Percentiles rank a stretch among this genome's conserved stretches.
Evolutionary conservation across 2,888 invertebrate genomes (phyloP).

Genomic region (Hermaeophaga mercurialis): DNA sequence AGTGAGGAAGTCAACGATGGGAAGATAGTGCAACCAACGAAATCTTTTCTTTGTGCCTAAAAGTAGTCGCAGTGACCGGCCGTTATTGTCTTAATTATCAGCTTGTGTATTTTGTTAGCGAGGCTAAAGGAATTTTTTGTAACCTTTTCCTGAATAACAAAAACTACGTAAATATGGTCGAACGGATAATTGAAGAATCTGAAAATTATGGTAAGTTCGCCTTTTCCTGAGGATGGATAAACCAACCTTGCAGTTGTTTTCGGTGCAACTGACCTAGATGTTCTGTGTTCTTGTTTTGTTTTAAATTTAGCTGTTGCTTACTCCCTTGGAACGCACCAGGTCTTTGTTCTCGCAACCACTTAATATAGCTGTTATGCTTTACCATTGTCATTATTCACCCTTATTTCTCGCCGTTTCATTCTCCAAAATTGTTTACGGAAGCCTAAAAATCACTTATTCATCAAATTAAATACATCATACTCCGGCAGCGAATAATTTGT

Average conservation of each 20-base stretch:
- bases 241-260: too few species aligned
- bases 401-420: too few species aligned
- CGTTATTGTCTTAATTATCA: slow-evolving; percentile 40
- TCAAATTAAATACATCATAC: too few species aligned
- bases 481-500: background rate
- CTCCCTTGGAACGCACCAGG: background rate
- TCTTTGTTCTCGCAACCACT: background rate
- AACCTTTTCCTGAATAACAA: background rate
- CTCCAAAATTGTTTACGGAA: too few species aligned
- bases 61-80: slow-evolving; percentile 46
- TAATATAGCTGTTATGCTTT: too few species aligned
- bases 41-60: slow-evolving; percentile 53
- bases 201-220: slow-evolving; percentile 59
- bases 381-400: too few species aligned
- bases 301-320: background rate
- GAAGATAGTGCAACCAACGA: slow-evolving; percentile 53
- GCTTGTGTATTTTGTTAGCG: slow-evolving; percentile 14
- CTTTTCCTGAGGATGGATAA: slow-evolving; percentile 12
- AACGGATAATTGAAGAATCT: slow-evolving; percentile 69
- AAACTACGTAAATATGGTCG: slow-evolving; percentile 62
- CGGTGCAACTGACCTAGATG: slow-evolving; percentile 4
- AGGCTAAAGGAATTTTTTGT: background rate
- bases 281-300: background rate
- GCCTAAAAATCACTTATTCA: too few species aligned
- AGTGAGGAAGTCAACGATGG: slow-evolving; percentile 49